A percentile compares a stretch with the other conserved stretches of the same genome.
Conservation (phyloP, 2,113 vertebrate genomes). For the Colistium nudipinnis region DNA sequence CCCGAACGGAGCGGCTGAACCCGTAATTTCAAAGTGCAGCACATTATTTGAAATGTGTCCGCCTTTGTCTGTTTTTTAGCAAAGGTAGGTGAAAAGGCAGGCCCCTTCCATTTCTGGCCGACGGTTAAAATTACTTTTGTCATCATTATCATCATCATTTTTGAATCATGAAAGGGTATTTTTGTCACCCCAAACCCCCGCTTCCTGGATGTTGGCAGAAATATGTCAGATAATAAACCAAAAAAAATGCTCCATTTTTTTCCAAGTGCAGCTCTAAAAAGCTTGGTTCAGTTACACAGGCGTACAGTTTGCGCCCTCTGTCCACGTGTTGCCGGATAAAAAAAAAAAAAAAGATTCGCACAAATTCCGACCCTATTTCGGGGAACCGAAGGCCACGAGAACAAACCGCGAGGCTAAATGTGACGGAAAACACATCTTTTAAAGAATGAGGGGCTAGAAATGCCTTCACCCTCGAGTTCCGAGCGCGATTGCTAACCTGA, state of each 20-base stretch:
- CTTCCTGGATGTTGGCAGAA: no score
- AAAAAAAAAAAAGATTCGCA: not conserved
- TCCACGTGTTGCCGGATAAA: not conserved
- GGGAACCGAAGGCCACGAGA: not conserved
- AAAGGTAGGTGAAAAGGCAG: no score
- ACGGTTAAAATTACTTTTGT: not conserved
- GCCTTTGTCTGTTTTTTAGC: not conserved
- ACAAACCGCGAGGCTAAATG: not conserved
- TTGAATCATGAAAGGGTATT: no score
- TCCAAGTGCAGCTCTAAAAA: not conserved
- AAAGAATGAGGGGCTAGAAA: constrained; percentile 32
- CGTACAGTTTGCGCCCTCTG: not conserved
- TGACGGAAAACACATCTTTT: constrained; percentile 33
- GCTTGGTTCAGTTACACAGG: not conserved
- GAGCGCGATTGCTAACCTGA: constrained; percentile 34
- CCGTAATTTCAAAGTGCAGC: constrained; percentile 9
- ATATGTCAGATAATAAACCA: no score
- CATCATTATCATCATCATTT: no score
- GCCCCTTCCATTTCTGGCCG: not conserved
- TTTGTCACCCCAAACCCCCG: not conserved
- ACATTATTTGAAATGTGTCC: no score
- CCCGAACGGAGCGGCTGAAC: constrained; percentile 17
- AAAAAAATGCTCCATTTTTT: no score
- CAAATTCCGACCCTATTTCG: not conserved
- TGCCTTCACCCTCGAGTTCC: constrained; percentile 18